Base-by-base conservation (phyloP, 2,888 invertebrate genomes). In the Agrotis segetum region DNA sequence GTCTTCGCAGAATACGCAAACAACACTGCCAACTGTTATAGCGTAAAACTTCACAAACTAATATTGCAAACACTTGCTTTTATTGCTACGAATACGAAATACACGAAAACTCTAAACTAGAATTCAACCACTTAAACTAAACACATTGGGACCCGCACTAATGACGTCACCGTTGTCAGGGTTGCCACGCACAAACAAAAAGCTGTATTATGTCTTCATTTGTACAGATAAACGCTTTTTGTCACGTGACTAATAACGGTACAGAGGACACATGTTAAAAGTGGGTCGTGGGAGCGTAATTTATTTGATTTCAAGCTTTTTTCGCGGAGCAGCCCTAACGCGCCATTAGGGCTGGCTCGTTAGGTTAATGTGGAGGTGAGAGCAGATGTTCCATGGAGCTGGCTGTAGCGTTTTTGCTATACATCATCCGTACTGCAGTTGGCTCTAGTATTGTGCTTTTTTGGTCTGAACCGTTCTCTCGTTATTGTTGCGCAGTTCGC, bases 341-440 rank as follows among this genome's bases (percentile, higher is more conserved):
- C 86, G 92, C 95, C 95, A 95, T 96, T 95, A 96, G 92, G 92
- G 90, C 89, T 89, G 79, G 93, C 95, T 96, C 96, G 95, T 96
- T 96, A 95, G 92, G 92, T 92, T 94, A 95, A 95, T 95, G 95
- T 92, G 92, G 92, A 92, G 93, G 94, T 92, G 91, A 88, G 91
- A 92, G 92, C 95, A 95, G 95, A 90, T 95, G 96, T 90, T 92
- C 89, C 86, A 87, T 86, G 79, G 85, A 83, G 83, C 89, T 89
- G 88, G 87, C 78, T 79, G 76, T 87, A 84, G 77, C 83, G 93
- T 94, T 95, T 95, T 94, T 94, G 91, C 90, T 88, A 92, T 95
- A 92, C 89, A 92, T 95, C 94, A 94, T 92, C 88, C 87, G 88
- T 89, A 89, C 88, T 88, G 89, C 89, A 89, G 89, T 91, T 91